These are phyloP conservation scores for Procambarus clarkii DNA, from an alignment of 1,140 invertebrate genomes.

Conservation along the genomic window DNA sequence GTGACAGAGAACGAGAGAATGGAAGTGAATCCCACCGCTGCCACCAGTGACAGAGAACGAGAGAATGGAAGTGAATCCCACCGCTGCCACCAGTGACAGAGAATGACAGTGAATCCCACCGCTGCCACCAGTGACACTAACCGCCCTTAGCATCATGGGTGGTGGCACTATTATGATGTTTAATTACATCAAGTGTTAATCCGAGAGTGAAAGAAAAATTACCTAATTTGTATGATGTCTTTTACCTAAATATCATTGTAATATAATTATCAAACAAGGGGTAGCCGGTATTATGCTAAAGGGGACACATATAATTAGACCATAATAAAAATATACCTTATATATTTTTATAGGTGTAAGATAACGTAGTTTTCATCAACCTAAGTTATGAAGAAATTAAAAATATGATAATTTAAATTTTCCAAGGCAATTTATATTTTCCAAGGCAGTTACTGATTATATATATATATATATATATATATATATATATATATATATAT, in stretches of 20 bases:
- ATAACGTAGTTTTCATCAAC: too few species aligned
- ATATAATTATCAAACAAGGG: too few species aligned
- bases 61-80: neutral
- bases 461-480: too few species aligned
- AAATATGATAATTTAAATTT: too few species aligned
- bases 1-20: neutral
- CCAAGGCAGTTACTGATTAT: too few species aligned
- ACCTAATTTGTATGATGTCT: neutral
- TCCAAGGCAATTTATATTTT: too few species aligned
- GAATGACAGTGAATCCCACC: neutral
- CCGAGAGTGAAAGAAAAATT: neutral
- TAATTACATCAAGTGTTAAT: neutral
- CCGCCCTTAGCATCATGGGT: neutral
- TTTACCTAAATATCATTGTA: neutral
- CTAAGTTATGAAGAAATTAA: too few species aligned
- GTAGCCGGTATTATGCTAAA: too few species aligned
- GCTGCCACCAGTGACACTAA: neutral
- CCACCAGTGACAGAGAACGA: neutral
- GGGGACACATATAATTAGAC: too few species aligned
- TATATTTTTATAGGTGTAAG: too few species aligned
- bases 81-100: neutral
- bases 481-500: too few species aligned
- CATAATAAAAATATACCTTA: too few species aligned
- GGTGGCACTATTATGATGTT: neutral
- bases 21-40: neutral